Evolutionary conservation across 2,113 vertebrate genomes (phyloP).

Genomic region (Lonchura striata): DNA sequence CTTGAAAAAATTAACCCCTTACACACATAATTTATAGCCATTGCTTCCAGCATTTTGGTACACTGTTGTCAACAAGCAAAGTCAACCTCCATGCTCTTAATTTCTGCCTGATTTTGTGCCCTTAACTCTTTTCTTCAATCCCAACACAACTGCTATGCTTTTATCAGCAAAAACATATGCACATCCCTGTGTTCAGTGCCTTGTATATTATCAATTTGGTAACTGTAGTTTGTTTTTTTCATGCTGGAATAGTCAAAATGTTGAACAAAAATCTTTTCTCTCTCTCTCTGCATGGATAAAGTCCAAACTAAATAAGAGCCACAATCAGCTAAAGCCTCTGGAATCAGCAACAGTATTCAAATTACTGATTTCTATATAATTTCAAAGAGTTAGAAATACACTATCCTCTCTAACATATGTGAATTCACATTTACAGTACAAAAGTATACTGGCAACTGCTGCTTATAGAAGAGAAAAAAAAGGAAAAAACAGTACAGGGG

Average conservation of each 20-base stretch:
- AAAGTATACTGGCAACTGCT: neutral
- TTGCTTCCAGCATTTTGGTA: neutral
- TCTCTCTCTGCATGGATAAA: neutral
- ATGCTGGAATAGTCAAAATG: neutral
- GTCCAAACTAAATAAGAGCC: neutral
- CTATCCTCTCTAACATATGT: neutral
- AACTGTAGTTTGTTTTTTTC: neutral
- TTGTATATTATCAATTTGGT: neutral
- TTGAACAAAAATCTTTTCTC: neutral
- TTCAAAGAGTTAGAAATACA: neutral
- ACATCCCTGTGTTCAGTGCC: neutral
- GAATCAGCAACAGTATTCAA: neutral
- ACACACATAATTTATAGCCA: neutral
- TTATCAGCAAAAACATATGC: neutral
- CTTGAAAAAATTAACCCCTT: neutral
- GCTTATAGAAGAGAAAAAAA: neutral
- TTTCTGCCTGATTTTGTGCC: neutral
- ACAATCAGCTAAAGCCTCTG: neutral
- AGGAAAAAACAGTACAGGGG: neutral
- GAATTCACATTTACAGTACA: neutral
- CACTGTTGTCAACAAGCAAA: neutral
- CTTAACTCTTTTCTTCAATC: neutral
- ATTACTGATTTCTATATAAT: neutral
- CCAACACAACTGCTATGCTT: neutral
- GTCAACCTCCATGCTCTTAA: neutral